phyloP scores from a whole-genome alignment of 2,113 vertebrate genomes.

The Narcine bancroftii region DNA sequence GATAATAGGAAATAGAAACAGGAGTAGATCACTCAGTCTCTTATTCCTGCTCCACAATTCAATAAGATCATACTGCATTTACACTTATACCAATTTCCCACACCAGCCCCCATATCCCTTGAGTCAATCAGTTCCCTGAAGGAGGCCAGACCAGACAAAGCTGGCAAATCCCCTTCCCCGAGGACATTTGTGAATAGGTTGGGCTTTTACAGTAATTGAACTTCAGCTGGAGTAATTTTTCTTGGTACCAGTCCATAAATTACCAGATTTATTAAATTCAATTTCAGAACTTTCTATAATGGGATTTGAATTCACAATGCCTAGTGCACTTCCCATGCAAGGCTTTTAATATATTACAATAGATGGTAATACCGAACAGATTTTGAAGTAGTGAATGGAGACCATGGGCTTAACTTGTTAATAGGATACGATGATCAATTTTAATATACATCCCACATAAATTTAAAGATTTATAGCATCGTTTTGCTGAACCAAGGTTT shows the following conservation, averaged over 20 bases:
- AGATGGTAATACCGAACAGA: constrained; percentile 17
- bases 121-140: no score
- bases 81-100: no score
- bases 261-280: constrained; percentile 32
- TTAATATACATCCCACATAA: background rate
- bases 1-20: no score
- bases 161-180: background rate
- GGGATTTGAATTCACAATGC: constrained; percentile 19
- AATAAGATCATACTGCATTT: no score
- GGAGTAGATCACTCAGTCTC: no score
- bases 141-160: background rate
- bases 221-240: background rate
- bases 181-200: constrained; percentile 11
- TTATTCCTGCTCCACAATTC: no score
- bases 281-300: constrained; percentile 23
- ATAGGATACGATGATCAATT: constrained; percentile 19
- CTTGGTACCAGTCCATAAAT: background rate
- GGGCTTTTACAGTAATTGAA: background rate
- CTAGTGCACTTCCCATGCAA: background rate
- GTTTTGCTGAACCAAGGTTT: constrained; percentile 18
- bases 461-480: constrained; percentile 23
- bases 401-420: constrained; percentile 4
- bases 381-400: constrained; percentile 29
- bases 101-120: no score
- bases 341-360: background rate